These are phyloP conservation scores for Pyrocephalus nanus DNA, from an alignment of 2,797 vertebrate species.

Conservation along the genomic window DNA sequence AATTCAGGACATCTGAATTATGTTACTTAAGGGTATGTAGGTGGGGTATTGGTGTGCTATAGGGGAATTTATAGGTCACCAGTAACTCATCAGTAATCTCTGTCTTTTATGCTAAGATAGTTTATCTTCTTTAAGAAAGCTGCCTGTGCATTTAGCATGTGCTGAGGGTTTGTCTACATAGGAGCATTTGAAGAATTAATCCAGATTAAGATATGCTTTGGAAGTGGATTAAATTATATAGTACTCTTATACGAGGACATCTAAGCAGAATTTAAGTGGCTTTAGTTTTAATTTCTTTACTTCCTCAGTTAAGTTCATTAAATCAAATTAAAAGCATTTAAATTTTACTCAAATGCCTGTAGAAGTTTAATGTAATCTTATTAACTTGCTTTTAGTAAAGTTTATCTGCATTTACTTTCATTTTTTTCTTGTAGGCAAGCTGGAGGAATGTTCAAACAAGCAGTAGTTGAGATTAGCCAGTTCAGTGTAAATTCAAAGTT, in stretches of 20 bases:
- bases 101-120: neutral
- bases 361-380: slow-evolving; percentile 1
- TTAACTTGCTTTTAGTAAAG: neutral
- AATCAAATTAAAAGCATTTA: slow-evolving; percentile 10
- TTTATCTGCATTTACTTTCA: neutral
- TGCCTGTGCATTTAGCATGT: neutral
- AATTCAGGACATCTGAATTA: neutral
- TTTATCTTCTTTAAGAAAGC: neutral
- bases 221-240: slow-evolving; percentile 19
- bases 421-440: neutral
- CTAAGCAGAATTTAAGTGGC: slow-evolving; percentile 20
- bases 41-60: neutral
- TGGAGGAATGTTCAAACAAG: neutral
- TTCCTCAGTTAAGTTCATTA: neutral
- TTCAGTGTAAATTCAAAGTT: neutral
- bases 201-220: neutral
- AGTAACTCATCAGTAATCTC: neutral
- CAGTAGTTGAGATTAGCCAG: neutral
- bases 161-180: neutral
- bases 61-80: neutral
- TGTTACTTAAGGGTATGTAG: neutral
- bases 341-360: neutral
- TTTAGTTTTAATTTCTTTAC: slow-evolving; percentile 22
- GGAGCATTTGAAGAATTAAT: neutral
- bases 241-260: neutral